Base-by-base conservation (phyloP, 2,797 vertebrate species). In the Heliangelus exortis region DNA sequence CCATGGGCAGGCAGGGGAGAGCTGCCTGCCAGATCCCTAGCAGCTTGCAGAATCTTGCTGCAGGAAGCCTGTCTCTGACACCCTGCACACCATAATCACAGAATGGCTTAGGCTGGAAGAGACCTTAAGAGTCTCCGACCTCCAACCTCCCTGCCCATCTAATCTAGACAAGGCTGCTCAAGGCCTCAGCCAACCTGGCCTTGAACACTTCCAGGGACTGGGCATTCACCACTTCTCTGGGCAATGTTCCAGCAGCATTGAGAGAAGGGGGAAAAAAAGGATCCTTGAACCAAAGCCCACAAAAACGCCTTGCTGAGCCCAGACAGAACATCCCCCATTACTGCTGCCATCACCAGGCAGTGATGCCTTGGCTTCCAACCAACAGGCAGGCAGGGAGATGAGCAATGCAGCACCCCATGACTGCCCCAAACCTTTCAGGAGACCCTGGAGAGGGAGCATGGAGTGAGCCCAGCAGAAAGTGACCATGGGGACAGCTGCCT, bases 251-350 rank as follows among this genome's bases (percentile, higher is more conserved):
- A 55, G 55, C 47, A 36, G 15, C 29, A 15, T 3, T 1, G 5
- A 66, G 18, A 15, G 14, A 25, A 54, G 10, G 8, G 5, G 4
- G 1, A 19, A 54, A 10, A 54, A 59, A 23, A 1, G 17, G 22
- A 58, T 66, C 21, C 11, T 16, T 33, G 33, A 69, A n/a, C 6
- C 3, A 69, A 51, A 76, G 17, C 6, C 22, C 18, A 39, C 43
- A 55, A 3, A 9, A 28, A 69, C 77, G 10, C 21, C 17, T 53
- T 0, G 0, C 31, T 33, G 28, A 81, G 15, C 31, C 22, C 33
- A 66, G 20, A 4, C 43, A 39, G 19, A 43, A 79, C 4, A 17
- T 15, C 7, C 7, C 1, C 1, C 10, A 3, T 6, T 0, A 0
- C 22, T 74, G 12, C 28, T 48, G 23, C 47, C 7, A 2, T 39